A percentile compares a stretch with the other conserved stretches of the same genome.
Evolutionary conservation across 1,140 invertebrate species (phyloP).

Genomic region (Drosophila simulans): DNA sequence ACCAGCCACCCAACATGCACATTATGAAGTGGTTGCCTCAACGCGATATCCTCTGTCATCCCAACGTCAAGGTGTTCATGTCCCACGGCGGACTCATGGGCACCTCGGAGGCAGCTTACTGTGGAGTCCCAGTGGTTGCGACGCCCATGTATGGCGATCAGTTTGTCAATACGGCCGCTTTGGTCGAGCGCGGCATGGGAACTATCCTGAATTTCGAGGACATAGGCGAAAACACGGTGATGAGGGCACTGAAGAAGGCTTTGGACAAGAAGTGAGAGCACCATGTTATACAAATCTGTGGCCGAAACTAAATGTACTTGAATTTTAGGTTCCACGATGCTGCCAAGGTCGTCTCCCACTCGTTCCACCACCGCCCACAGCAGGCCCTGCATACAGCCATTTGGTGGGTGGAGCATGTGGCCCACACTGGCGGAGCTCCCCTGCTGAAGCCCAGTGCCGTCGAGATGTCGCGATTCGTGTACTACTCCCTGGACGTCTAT

Average conservation of each 20-base stretch:
- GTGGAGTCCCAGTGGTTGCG: slow-evolving; percentile 89
- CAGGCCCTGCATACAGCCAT: slow-evolving; percentile 75
- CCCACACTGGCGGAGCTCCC: slow-evolving; percentile 84
- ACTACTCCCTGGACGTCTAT: slow-evolving; percentile 76
- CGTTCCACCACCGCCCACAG: slow-evolving; percentile 70
- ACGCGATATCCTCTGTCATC: slow-evolving; percentile 90
- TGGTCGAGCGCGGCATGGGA: slow-evolving; percentile 87
- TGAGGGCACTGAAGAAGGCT: slow-evolving; percentile 85
- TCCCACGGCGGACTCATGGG: slow-evolving; percentile 91
- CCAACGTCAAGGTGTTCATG: slow-evolving; percentile 89
- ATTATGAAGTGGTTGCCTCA: slow-evolving; percentile 90
- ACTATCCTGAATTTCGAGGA: slow-evolving; percentile 86
- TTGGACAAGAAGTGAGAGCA: slow-evolving; percentile 77
- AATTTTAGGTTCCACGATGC: slow-evolving; percentile 55
- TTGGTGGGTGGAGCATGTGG: slow-evolving; percentile 86
- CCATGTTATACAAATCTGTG: not conserved
- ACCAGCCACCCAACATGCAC: slow-evolving; percentile 88
- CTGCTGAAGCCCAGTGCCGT: slow-evolving; percentile 81
- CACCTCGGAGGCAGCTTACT: slow-evolving; percentile 90
- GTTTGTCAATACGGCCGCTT: slow-evolving; percentile 86
- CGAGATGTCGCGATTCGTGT: slow-evolving; percentile 68
- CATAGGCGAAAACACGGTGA: slow-evolving; percentile 86
- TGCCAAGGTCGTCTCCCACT: slow-evolving; percentile 75
- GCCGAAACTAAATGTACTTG: not conserved
- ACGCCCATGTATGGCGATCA: slow-evolving; percentile 91